Base-by-base conservation (phyloP, 2,113 vertebrate genomes). In the Sciurus niger region DNA sequence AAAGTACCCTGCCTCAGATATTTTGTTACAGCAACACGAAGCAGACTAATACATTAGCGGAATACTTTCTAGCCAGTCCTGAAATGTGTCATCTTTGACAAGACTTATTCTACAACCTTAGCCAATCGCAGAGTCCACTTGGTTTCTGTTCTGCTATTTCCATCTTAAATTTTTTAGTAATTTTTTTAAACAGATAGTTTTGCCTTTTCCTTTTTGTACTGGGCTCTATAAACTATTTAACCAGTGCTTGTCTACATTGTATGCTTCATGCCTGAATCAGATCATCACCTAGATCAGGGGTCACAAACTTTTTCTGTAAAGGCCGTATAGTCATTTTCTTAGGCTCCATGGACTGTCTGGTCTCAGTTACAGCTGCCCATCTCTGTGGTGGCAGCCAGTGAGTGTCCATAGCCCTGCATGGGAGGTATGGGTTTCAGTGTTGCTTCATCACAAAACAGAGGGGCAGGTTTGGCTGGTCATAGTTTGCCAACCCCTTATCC, bases 331-430 rank as follows among this genome's bases (percentile, higher is more conserved):
- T 30, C 46, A 89, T 10, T 53, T 43, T 58, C 2, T 9, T 4
- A 18, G 46, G 43, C 48, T 79, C 30, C 60, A 7, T 25, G 48
- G 24, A 4, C 34, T 4, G 24, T 12, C 4, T 51, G 67, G 22
- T n/a, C 55, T 92, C 55, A 53, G 16, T 70, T 60, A 0, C 4
- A 55, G 2, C 17, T 28, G 1, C 25, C 55, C 58, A 34, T 25
- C 30, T 72, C 77, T 70, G 37, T 55, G 16, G 2, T 12, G 11
- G 5, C 9, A 9, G 32, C 40, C 11, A 11, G 6, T 8, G 72
- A 76, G 10, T n/a, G 18, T 18, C 78, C 2, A 0, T 10, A 28
- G 48, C 30, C 13, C 40, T 3, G 4, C 48, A 16, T 14, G 40
- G 13, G 16, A 24, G 24, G 14, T 58, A 7, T 6, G 1, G 46